Evolutionary conservation across 1,140 invertebrate species (phyloP).

Genomic region (Caenorhabditis briggsae): DNA sequence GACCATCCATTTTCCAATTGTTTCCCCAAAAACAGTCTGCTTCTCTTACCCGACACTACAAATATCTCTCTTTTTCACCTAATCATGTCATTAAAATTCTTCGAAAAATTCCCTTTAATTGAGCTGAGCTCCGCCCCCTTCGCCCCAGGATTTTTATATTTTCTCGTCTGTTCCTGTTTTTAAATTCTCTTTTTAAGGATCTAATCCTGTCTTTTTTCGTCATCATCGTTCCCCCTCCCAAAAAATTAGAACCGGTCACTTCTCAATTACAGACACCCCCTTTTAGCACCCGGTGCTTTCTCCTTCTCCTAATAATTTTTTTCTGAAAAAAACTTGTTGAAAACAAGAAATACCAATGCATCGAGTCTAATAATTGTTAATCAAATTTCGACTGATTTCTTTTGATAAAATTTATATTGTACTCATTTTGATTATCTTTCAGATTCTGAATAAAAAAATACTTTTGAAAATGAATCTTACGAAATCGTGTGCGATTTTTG

Average conservation of each 20-base stretch:
- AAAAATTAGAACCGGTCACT: too few species aligned
- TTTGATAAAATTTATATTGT: neutral
- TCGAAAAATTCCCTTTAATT: slow-evolving; percentile 17
- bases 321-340: slow-evolving; percentile 12
- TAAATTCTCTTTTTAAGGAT: slow-evolving; percentile 15
- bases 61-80: neutral
- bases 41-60: neutral
- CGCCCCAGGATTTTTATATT: slow-evolving; percentile 39
- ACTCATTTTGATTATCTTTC: neutral
- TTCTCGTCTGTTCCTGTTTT: slow-evolving; percentile 26
- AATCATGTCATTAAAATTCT: slow-evolving; percentile 51
- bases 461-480: too few species aligned
- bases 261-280: too few species aligned
- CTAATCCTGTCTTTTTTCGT: slow-evolving; percentile 4
- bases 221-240: neutral
- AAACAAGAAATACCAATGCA: neutral
- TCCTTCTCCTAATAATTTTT: neutral
- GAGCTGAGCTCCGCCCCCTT: slow-evolving; percentile 41
- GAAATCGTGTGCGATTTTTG: too few species aligned
- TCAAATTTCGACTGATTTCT: neutral
- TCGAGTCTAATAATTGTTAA: slow-evolving; percentile 34
- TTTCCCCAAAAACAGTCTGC: neutral
- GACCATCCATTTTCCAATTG: neutral
- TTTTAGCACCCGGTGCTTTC: neutral
- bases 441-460: too few species aligned